Evolutionary conservation across 2,797 vertebrate species (phyloP).

Genomic region (Ctenosaura bakeri): DNA sequence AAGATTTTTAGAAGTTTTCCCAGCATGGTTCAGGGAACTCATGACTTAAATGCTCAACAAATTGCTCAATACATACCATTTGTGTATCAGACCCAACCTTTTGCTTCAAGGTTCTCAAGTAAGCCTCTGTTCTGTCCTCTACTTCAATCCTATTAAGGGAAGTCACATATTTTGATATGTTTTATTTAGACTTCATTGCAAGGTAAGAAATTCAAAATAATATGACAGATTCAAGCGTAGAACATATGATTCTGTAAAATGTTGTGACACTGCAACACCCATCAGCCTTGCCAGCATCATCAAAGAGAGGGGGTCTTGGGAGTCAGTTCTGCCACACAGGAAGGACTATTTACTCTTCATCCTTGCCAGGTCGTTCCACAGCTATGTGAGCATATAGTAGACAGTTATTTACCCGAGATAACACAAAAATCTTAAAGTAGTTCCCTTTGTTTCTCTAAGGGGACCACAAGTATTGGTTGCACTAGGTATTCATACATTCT

Average conservation of each 20-base stretch:
- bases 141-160: conserved; percentile 85
- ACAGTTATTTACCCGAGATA: neutral
- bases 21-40: too few relatives aligned
- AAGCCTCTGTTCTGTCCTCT: conserved; percentile 90
- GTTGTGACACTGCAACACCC: too few relatives aligned
- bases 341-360: too few relatives aligned
- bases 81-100: conserved; percentile 84
- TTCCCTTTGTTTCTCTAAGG: neutral
- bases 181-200: neutral
- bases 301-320: too few relatives aligned
- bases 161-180: neutral
- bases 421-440: neutral
- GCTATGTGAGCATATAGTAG: neutral
- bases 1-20: neutral
- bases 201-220: neutral
- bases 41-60: too few relatives aligned
- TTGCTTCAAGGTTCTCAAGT: conserved; percentile 87
- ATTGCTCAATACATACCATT: conserved; percentile 84
- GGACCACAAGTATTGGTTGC: too few relatives aligned
- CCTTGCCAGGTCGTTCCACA: neutral
- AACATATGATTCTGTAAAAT: too few relatives aligned
- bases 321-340: too few relatives aligned
- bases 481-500: neutral
- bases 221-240: too few relatives aligned
- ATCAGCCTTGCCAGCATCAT: too few relatives aligned